Conservation (phyloP, 2,113 vertebrate species). For the Progne subis region DNA sequence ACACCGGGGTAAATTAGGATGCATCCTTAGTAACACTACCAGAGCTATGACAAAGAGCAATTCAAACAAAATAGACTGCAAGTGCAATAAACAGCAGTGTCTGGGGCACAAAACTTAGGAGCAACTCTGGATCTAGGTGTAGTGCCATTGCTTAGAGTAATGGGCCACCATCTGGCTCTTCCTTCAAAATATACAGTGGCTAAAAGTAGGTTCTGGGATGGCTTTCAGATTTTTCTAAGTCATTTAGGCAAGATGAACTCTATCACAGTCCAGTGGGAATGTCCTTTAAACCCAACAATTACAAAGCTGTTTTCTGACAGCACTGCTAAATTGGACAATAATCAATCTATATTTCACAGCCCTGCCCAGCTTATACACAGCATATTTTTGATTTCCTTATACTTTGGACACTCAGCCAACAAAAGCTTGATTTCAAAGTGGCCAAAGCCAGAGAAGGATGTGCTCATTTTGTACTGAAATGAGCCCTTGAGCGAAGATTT, state of each 20-base stretch:
- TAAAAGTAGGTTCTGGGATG: background rate
- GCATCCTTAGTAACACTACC: background rate
- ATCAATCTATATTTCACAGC: background rate
- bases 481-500: background rate
- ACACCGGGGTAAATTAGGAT: fast-evolving
- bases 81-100: background rate
- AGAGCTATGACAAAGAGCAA: fast-evolving
- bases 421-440: conserved; percentile 9
- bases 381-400: background rate
- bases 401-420: background rate
- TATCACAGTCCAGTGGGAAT: background rate
- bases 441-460: background rate
- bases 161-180: background rate
- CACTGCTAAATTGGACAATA: background rate
- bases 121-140: background rate
- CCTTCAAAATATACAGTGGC: background rate
- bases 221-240: background rate
- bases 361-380: background rate
- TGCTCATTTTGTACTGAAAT: background rate
- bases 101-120: background rate
- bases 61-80: background rate
- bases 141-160: background rate
- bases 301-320: background rate
- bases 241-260: background rate
- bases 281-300: background rate